Conservation (phyloP, 2,113 vertebrate genomes). For the Istiophorus platypterus region DNA sequence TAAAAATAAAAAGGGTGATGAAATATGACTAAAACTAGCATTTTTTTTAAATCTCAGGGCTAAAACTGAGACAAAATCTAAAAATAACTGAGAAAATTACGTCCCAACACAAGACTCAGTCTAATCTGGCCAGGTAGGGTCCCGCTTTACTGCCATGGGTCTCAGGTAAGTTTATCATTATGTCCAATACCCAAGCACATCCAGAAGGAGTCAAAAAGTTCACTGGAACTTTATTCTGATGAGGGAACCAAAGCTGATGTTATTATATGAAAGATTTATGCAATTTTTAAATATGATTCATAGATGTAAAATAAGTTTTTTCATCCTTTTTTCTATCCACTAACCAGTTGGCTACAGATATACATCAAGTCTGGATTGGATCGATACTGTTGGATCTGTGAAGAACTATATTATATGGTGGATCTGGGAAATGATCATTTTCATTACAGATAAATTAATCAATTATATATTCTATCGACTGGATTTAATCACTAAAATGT, state of each 20-base stretch:
- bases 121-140: not conserved
- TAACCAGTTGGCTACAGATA: not conserved
- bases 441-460: conserved; percentile 11
- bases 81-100: not conserved
- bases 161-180: not conserved
- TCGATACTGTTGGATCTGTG: too few relatives aligned
- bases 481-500: not conserved
- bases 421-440: not conserved
- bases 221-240: not conserved
- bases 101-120: too few relatives aligned
- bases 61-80: too few relatives aligned
- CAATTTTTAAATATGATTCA: not conserved
- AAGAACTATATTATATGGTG: not conserved
- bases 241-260: not conserved
- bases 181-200: not conserved
- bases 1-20: too few relatives aligned
- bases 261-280: not conserved
- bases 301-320: not conserved
- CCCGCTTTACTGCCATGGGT: not conserved
- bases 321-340: too few relatives aligned
- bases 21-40: too few relatives aligned
- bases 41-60: too few relatives aligned
- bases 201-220: not conserved
- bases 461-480: conserved; percentile 3
- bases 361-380: too few relatives aligned